phyloP scores from a whole-genome alignment of 1,140 invertebrate genomes.

The Amyelois transitella region DNA sequence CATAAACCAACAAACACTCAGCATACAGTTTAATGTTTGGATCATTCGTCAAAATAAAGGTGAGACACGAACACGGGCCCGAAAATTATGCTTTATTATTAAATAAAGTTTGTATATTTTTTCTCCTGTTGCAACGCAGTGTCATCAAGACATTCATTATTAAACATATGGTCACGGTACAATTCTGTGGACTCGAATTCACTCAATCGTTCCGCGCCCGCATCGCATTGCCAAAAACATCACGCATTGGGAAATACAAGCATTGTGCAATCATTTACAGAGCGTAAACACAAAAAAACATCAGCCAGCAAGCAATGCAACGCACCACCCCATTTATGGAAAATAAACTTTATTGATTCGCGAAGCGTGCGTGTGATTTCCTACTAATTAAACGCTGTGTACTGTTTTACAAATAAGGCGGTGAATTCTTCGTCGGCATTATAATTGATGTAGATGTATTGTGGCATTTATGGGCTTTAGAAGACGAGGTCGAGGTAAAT shows the following conservation, averaged over 20 bases:
- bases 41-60: too few relatives aligned
- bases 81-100: too few relatives aligned
- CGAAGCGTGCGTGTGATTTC: background rate
- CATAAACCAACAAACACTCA: too few relatives aligned
- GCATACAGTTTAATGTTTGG: too few relatives aligned
- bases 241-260: background rate
- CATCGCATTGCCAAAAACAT: background rate
- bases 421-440: background rate
- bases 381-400: background rate
- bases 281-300: background rate
- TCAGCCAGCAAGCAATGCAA: background rate
- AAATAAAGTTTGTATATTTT: background rate
- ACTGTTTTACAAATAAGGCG: background rate
- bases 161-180: background rate
- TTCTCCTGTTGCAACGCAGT: background rate
- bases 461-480: too few relatives aligned
- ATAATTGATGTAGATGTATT: background rate
- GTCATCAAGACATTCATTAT: background rate
- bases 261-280: background rate
- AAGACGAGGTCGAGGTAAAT: too few relatives aligned
- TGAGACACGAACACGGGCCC: too few relatives aligned
- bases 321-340: background rate
- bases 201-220: background rate
- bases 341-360: background rate
- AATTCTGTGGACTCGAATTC: background rate